Conservation (phyloP, 2,888 invertebrate genomes). For the Neuroscelio doddi region DNA sequence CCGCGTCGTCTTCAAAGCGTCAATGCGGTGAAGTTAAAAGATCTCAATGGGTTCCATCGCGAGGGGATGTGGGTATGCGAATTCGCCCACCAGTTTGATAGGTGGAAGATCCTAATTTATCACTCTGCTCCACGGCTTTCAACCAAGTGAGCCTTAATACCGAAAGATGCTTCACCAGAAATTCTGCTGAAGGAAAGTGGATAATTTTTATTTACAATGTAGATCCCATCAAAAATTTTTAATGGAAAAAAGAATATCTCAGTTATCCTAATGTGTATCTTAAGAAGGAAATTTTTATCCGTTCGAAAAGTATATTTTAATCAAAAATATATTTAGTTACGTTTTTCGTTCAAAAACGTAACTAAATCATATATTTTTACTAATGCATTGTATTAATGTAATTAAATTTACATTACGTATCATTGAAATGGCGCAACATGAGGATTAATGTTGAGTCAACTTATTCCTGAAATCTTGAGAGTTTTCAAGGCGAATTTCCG, state of each 20-base stretch:
- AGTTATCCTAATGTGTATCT: too few relatives aligned
- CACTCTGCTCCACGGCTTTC: constrained; percentile 4
- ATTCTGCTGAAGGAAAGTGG: too few relatives aligned
- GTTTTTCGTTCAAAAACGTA: too few relatives aligned
- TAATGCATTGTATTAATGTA: too few relatives aligned
- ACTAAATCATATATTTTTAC: too few relatives aligned
- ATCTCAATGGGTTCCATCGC: constrained; percentile 16
- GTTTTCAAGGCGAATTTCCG: constrained; percentile 24
- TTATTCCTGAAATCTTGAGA: constrained; percentile 20
- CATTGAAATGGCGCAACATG: neutral
- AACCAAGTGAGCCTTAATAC: neutral
- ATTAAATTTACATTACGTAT: neutral
- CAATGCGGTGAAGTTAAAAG: constrained; percentile 26
- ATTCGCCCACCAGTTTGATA: constrained; percentile 12
- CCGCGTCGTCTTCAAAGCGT: constrained; percentile 16
- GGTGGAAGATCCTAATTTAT: constrained; percentile 18
- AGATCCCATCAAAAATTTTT: too few relatives aligned
- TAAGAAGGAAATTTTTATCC: too few relatives aligned
- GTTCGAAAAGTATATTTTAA: too few relatives aligned
- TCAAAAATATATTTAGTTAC: too few relatives aligned
- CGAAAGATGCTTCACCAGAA: too few relatives aligned
- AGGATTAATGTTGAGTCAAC: neutral
- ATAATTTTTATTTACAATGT: too few relatives aligned
- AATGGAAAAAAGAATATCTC: too few relatives aligned
- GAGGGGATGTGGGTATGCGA: constrained; percentile 13